A percentile compares a stretch with the other conserved stretches of the same genome.
phyloP scores from a whole-genome alignment of 2,797 vertebrate genomes.

The Sebastes wilsoni region DNA sequence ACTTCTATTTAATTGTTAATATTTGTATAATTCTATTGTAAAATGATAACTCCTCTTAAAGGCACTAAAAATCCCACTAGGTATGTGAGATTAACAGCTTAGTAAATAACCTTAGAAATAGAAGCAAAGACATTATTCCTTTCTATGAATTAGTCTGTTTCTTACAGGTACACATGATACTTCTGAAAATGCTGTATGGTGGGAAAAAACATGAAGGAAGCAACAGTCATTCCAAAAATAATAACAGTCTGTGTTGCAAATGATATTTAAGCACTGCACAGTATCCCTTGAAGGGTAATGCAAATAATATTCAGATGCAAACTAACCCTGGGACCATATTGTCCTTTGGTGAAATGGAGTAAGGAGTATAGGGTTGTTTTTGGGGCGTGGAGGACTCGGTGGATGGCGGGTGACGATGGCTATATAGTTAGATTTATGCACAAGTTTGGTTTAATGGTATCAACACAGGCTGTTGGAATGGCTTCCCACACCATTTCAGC shows the following conservation, averaged over 20 bases:
- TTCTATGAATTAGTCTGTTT: not conserved
- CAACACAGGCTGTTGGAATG: constrained; percentile 79
- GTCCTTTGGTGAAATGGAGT: constrained; percentile 34
- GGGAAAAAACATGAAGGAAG: not conserved
- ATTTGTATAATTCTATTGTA: constrained; percentile 19
- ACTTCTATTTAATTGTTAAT: constrained; percentile 7
- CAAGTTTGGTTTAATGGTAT: constrained; percentile 78
- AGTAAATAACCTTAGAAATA: constrained; percentile 1
- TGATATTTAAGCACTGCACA: constrained; percentile 1
- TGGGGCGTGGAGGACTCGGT: constrained; percentile 18
- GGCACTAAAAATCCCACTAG: not conserved
- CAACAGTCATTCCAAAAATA: not conserved
- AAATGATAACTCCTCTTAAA: constrained; percentile 2
- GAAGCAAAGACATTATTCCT: not conserved
- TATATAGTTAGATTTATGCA: constrained; percentile 77
- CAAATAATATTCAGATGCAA: constrained; percentile 48
- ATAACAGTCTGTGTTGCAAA: constrained; percentile 10
- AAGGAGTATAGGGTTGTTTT: constrained; percentile 33
- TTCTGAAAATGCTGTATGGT: not conserved
- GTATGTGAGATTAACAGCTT: constrained; percentile 3
- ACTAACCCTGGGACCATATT: constrained; percentile 7
- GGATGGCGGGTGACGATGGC: constrained; percentile 36
- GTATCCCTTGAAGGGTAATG: constrained; percentile 29
- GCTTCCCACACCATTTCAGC: constrained; percentile 74
- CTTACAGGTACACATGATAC: not conserved